Conservation (phyloP, 2,113 vertebrate species). For the Lepus europaeus region DNA sequence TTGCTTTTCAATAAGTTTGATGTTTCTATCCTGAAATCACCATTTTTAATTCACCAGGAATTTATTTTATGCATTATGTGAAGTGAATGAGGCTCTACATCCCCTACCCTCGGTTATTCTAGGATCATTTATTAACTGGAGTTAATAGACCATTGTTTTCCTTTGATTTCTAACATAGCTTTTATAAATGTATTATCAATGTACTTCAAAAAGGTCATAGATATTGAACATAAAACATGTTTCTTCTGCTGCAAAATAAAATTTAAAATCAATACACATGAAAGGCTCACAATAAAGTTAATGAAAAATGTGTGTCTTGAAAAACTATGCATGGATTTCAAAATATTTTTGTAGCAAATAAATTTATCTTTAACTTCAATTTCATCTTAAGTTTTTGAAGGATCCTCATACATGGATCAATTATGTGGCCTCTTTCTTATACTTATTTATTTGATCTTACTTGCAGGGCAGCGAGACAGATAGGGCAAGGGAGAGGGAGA, state of each 20-base stretch:
- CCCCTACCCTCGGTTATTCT: not conserved
- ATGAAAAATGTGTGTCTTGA: too few species aligned
- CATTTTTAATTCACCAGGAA: not conserved
- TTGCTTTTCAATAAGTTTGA: not conserved
- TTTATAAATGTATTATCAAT: not conserved
- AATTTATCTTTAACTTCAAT: too few species aligned
- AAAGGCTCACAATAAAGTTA: too few species aligned
- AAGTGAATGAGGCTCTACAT: not conserved
- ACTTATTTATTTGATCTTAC: not conserved
- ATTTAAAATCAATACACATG: too few species aligned
- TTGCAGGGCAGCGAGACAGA: not conserved
- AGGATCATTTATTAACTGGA: not conserved
- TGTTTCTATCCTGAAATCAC: not conserved
- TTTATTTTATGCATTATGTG: not conserved
- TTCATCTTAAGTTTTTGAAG: too few species aligned
- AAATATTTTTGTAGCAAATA: too few species aligned
- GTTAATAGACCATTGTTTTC: not conserved
- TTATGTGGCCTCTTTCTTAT: not conserved
- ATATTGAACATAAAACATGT: too few species aligned
- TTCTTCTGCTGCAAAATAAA: too few species aligned
- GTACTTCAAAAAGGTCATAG: too few species aligned
- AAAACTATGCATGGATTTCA: too few species aligned
- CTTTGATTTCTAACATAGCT: not conserved
- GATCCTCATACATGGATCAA: not conserved
- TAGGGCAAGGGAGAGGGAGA: too few species aligned